Percentiles rank a stretch among this genome's conserved stretches.
phyloP scores from a whole-genome alignment of 2,113 vertebrate species.

The Smithornis capensis region DNA sequence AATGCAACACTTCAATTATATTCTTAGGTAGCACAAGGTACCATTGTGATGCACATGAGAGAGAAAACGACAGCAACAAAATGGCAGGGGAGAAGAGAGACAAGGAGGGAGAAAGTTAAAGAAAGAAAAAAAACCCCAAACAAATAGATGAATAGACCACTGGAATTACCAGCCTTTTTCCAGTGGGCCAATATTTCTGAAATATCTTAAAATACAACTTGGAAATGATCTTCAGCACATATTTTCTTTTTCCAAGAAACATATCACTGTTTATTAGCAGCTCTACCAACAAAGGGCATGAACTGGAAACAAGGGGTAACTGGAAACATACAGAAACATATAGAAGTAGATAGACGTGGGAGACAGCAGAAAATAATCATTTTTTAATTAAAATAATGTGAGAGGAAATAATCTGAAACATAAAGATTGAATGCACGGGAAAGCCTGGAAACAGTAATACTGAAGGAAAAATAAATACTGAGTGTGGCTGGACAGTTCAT shows the following conservation, averaged over 20 bases:
- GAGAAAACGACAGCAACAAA: not conserved
- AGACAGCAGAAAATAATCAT: not conserved
- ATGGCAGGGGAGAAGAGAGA: not conserved
- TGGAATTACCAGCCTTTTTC: not conserved
- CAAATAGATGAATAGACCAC: not conserved
- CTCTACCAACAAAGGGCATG: not conserved
- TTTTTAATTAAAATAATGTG: not conserved
- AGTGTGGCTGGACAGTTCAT: not conserved
- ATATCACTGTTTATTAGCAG: not conserved
- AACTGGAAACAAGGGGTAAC: not conserved
- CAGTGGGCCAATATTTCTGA: not conserved
- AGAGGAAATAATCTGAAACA: not conserved
- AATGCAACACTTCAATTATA: not conserved
- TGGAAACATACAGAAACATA: not conserved
- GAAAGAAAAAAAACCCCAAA: not conserved
- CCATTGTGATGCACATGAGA: accelerated
- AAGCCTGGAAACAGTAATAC: not conserved
- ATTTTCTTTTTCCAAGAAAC: not conserved
- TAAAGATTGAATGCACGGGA: not conserved
- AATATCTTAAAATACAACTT: not conserved
- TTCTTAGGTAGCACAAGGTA: not conserved
- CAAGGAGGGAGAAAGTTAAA: not conserved
- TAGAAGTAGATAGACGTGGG: not conserved
- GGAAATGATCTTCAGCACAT: not conserved
- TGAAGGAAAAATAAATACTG: not conserved